Evolutionary conservation across 1,140 invertebrate species (phyloP).

Genomic region (Danaus melanippus): DNA sequence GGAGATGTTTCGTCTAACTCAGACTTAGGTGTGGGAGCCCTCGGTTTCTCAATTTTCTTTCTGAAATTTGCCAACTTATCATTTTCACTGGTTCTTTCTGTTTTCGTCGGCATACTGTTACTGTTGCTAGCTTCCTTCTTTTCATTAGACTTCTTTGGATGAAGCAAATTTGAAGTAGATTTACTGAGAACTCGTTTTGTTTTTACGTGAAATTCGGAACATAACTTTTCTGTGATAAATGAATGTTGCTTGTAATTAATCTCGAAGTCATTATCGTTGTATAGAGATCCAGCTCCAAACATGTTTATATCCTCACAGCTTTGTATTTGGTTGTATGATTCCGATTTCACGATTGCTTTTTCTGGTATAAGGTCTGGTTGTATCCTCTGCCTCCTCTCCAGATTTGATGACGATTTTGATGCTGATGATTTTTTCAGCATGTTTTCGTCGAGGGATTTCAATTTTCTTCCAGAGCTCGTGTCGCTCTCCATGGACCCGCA

Average conservation of each 20-base stretch:
- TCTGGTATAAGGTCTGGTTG: constrained; percentile 70
- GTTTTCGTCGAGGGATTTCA: constrained; percentile 66
- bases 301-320: constrained; percentile 71
- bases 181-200: constrained; percentile 74
- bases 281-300: constrained; percentile 64
- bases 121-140: constrained; percentile 62
- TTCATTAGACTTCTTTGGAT: constrained; percentile 64
- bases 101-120: constrained; percentile 67
- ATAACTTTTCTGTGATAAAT: constrained; percentile 75
- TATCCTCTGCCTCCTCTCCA: constrained; percentile 67
- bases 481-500: constrained; percentile 70
- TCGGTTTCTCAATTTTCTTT: constrained; percentile 62
- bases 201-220: constrained; percentile 76
- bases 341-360: constrained; percentile 65
- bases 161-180: constrained; percentile 74
- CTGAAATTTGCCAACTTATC: constrained; percentile 62
- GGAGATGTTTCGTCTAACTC: constrained; percentile 51
- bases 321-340: constrained; percentile 70
- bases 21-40: constrained; percentile 59
- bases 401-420: constrained; percentile 60
- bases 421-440: constrained; percentile 64
- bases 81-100: constrained; percentile 43
- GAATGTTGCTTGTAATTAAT: constrained; percentile 72
- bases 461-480: constrained; percentile 63
- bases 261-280: constrained; percentile 66